Percentiles rank a stretch among this genome's conserved stretches.
Conservation (phyloP, 92 coral and sea anemone genomes). For the Palythoa caribaeorum region DNA sequence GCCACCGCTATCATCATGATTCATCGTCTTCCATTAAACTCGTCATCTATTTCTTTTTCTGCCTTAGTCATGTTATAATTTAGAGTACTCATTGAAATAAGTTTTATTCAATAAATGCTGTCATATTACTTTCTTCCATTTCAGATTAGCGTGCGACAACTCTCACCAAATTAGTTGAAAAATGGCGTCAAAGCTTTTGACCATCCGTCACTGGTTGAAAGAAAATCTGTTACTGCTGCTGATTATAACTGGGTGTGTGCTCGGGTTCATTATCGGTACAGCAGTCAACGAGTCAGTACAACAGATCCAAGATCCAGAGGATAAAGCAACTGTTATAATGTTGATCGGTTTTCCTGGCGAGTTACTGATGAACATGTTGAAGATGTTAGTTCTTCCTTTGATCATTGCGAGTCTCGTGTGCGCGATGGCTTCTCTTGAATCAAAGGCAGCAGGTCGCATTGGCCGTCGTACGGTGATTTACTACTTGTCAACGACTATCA, state of each 20-base stretch:
- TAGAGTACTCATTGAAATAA: no score
- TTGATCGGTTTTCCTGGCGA: conserved; percentile 92
- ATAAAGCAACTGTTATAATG: conserved; percentile 74
- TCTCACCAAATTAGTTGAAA: background rate
- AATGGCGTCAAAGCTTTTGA: background rate
- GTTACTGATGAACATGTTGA: conserved; percentile 86
- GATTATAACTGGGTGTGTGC: conserved; percentile 76
- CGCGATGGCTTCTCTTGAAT: conserved; percentile 85
- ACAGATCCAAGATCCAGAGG: conserved; percentile 70
- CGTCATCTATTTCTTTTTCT: no score
- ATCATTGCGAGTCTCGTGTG: conserved; percentile 88
- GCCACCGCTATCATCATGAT: no score
- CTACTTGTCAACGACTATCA: conserved; percentile 79
- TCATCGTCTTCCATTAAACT: no score
- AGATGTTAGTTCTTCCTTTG: conserved; percentile 85
- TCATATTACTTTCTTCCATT: background rate
- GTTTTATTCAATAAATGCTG: background rate
- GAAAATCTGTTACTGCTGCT: conserved; percentile 75
- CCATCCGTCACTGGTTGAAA: conserved; percentile 35
- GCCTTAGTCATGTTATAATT: no score
- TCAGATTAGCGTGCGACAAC: background rate
- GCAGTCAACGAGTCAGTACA: conserved; percentile 75
- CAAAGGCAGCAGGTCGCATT: conserved; percentile 85
- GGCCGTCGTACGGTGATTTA: conserved; percentile 87
- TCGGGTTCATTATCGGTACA: conserved; percentile 85